Base-by-base conservation (phyloP, 2,888 invertebrate genomes). In the Drosophila setosimentum region DNA sequence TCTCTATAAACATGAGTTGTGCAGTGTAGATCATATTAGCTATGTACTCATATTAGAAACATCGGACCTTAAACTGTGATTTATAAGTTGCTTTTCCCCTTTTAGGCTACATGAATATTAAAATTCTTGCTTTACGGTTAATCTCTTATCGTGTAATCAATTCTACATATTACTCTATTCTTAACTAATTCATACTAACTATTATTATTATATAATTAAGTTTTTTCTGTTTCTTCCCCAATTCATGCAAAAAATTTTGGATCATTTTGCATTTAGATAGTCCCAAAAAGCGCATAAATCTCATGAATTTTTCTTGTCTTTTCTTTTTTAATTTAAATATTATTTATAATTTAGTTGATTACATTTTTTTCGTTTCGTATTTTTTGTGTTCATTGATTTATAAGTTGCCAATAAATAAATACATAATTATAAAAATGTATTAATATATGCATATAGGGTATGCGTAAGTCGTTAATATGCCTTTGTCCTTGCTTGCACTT, bases 401-500 rank as follows among this genome's bases (percentile, higher is more conserved):
- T 40, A 11, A 40, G 11, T 7, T 45, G 8, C 1, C 16, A 16
- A 0, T 27, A 27, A 27, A 49, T 27, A 27, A n/a, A 16, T 24
- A 16, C 11, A n/a, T 0, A 29, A n/a, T n/a, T n/a, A 11, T 29
- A 6, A 10, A 29, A 49, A 5, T 3, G 10, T 18, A 0, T 18
- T n/a, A n/a, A 0, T 18, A 10, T 5, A 3, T 13, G n/a, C 6
- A 40, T 37, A 6, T n/a, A 73, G 75, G 35, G 73, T 68, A 74
- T 73, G 13, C 24, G 3, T 6, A 24, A n/a, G 42, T 30, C 37
- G 45, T 7, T 21, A 29, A 16, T 5, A 10, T n/a, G 8, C 16
- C 4, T 11, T 29, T 3, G 13, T 10, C n/a, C 37, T 48, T 50
- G 66, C 62, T 49, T 58, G 60, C 71, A 71, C 69, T 82, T 83